Evolutionary conservation across 2,888 invertebrate genomes (phyloP).

Genomic region (Gisinianus flammeolus): DNA sequence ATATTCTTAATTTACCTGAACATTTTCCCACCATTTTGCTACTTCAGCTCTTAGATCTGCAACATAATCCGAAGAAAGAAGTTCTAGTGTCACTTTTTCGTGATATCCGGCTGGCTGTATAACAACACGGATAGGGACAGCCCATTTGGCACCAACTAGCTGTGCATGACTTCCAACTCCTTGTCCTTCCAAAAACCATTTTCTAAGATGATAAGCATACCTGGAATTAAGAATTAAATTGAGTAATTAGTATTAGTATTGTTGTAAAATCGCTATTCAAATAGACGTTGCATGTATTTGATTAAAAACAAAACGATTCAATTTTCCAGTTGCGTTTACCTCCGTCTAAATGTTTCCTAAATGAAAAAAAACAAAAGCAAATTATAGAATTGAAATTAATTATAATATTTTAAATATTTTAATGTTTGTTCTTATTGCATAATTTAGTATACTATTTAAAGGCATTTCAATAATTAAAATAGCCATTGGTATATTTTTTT

Average conservation of each 20-base stretch:
- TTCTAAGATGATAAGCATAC: conserved; percentile 85
- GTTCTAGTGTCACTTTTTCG: conserved; percentile 75
- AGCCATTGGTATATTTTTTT: too few relatives aligned
- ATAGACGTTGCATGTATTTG: too few relatives aligned
- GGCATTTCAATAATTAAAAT: neutral
- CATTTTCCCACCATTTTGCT: conserved; percentile 89
- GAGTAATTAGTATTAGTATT: too few relatives aligned
- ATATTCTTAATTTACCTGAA: conserved; percentile 60
- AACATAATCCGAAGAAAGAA: conserved; percentile 85
- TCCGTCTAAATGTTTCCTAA: too few relatives aligned
- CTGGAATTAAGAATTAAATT: conserved; percentile 63
- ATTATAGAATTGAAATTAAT: too few relatives aligned
- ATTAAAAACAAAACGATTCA: too few relatives aligned
- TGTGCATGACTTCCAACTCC: conserved; percentile 81
- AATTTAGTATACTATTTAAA: too few relatives aligned
- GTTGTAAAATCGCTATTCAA: too few relatives aligned
- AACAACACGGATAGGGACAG: conserved; percentile 75
- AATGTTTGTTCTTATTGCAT: too few relatives aligned
- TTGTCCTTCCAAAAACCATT: conserved; percentile 84
- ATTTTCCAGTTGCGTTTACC: too few relatives aligned
- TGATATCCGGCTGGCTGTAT: conserved; percentile 88
- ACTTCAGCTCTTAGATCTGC: conserved; percentile 93
- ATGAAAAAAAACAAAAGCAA: too few relatives aligned
- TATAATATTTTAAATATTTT: too few relatives aligned
- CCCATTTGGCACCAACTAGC: conserved; percentile 68